Evolutionary conservation across 2,113 vertebrate species (phyloP).

Genomic region (Tragulus kanchil): DNA sequence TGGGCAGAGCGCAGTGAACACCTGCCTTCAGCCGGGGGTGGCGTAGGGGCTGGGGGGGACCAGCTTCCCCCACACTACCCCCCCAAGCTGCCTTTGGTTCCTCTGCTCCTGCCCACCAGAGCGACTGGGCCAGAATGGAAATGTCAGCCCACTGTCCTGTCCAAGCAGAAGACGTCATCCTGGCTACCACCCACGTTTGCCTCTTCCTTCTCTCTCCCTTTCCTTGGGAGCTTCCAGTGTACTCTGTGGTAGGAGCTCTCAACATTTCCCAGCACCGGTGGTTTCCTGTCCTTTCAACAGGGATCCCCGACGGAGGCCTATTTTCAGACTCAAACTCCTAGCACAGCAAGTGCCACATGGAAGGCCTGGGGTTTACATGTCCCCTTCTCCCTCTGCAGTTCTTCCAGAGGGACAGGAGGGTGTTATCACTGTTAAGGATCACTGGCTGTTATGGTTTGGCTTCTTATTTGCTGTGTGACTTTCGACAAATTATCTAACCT

Average conservation of each 20-base stretch:
- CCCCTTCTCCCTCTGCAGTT: neutral
- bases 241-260: neutral
- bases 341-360: neutral
- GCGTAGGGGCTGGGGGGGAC: neutral
- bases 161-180: neutral
- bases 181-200: neutral
- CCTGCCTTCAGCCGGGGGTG: neutral
- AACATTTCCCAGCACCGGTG: neutral
- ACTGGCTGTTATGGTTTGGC: neutral
- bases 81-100: neutral
- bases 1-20: neutral
- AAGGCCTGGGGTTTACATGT: neutral
- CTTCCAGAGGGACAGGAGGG: neutral
- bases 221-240: neutral
- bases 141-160: slow-evolving; percentile 36
- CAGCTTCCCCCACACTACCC: neutral
- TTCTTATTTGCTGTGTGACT: slow-evolving; percentile 26
- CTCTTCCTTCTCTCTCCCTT: neutral
- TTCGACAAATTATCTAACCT: slow-evolving; percentile 1
- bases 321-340: neutral
- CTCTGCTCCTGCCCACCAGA: neutral
- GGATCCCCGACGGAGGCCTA: neutral
- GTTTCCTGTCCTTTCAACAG: neutral
- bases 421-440: neutral
- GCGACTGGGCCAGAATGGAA: neutral